Base-by-base conservation (phyloP, 2,113 vertebrate genomes). In the Apaloderma vittatum region DNA sequence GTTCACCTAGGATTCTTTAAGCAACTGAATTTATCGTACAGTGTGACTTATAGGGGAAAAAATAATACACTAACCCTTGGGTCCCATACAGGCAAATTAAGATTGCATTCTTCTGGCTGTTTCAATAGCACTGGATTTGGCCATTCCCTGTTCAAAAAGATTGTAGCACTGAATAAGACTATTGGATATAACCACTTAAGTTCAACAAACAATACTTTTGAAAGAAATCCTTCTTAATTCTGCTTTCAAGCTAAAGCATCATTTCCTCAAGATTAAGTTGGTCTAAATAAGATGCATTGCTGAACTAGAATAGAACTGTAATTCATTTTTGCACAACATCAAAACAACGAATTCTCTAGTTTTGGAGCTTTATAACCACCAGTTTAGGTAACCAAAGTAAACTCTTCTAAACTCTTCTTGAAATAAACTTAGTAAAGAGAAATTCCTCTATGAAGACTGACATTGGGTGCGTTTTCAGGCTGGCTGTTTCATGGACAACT, bases 51-150 rank as follows among this genome's bases (percentile, higher is more conserved):
- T 96, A 98, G 96, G 98, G 97, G 97, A 98, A 98, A 98, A 98
- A 98, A 98, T 98, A 98, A 97, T 97, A 97, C 97, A 98, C 97
- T 98, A 98, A 99, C 99, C 98, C 98, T 99, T 96, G 99, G 99
- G 97, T 99, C 99, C 99, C 99, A 99, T 66, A 99, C 98, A 97
- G 98, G 99, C 94, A 99, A 98, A 98, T 99, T 99, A 97, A 99
- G 98, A 98, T 99, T 98, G 97, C 98, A 99, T 97, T 99, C 98
- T 98, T 99, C 99, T 85, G 98, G 98, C 78, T 98, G 98, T 98
- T 99, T 99, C 97, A 99, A 97, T 95, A 99, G 98, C 94, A 99
- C 98, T 96, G 99, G 99, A 98, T 99, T 98, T 93, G 99, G 98
- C 99, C 99, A 99, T 98, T 99, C 98, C 99, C 99, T 99, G 97